Conservation (phyloP, 1,140 invertebrate species). For the Centruroides vittatus region DNA sequence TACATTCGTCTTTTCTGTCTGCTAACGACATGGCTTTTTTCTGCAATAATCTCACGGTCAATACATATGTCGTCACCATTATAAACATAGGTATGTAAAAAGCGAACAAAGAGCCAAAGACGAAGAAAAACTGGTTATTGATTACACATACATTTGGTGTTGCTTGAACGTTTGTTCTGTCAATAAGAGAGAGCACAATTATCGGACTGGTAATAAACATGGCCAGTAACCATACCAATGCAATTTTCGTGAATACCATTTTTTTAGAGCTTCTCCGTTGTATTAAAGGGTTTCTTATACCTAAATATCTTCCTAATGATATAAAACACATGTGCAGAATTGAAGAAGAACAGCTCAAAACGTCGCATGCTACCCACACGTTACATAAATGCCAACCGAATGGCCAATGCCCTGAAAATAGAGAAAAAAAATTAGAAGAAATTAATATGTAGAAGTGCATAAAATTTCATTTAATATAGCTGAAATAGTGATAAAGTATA, state of each 20-base stretch:
- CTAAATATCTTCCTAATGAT: conserved; percentile 77
- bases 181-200: conserved; percentile 56
- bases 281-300: conserved; percentile 75
- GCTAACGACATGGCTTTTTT: conserved; percentile 28
- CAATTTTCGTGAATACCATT: conserved; percentile 64
- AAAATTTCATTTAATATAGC: too few relatives aligned
- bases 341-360: conserved; percentile 81
- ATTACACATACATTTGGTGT: conserved; percentile 58
- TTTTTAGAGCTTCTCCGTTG: conserved; percentile 41
- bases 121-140: conserved; percentile 70
- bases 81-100: conserved; percentile 91
- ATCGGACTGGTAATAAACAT: conserved; percentile 76
- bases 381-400: conserved; percentile 76
- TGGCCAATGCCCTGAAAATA: conserved; percentile 72
- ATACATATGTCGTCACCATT: conserved; percentile 83
- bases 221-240: conserved; percentile 67
- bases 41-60: conserved; percentile 68
- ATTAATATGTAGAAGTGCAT: too few relatives aligned
- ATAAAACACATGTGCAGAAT: conserved; percentile 98
- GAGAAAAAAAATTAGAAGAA: not conserved
- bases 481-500: too few relatives aligned
- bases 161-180: conserved; percentile 60
- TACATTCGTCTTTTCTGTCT: conserved; percentile 11
- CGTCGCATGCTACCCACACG: conserved; percentile 84
- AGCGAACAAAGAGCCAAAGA: conserved; percentile 80